Conservation (phyloP, 2,888 invertebrate genomes). For the Peribatodes rhomboidaria region DNA sequence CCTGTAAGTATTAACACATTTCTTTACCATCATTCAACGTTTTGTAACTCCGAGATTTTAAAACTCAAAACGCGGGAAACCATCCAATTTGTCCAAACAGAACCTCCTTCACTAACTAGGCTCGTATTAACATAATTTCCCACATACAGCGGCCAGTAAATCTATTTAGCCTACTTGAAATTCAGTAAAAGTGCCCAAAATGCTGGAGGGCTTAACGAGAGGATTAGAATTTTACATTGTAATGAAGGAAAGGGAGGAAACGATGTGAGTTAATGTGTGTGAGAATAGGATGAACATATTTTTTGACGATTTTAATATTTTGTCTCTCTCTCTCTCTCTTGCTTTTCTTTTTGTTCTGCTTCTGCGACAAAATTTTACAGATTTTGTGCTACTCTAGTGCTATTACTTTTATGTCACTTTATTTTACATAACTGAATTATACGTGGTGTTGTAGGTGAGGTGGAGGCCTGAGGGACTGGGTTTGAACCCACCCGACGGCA, state of each 20-base stretch:
- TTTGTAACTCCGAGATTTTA: neutral
- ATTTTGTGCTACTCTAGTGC: too few species aligned
- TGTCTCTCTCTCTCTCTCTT: too few species aligned
- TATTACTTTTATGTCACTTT: too few species aligned
- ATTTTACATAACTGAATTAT: too few species aligned
- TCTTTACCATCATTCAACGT: neutral
- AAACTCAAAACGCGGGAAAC: conserved; percentile 1
- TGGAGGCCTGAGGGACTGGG: too few species aligned
- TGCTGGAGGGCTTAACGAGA: conserved; percentile 68
- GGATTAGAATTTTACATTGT: conserved; percentile 79
- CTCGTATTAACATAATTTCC: conserved; percentile 56
- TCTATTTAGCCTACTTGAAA: conserved; percentile 66
- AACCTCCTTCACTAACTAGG: conserved; percentile 53
- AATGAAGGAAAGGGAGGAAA: conserved; percentile 44
- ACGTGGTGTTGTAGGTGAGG: too few species aligned
- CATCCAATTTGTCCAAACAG: conserved; percentile 26
- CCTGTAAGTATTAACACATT: too few species aligned
- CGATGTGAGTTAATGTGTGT: conserved; percentile 9
- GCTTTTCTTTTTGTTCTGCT: too few species aligned
- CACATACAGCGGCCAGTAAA: conserved; percentile 57
- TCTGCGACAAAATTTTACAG: too few species aligned
- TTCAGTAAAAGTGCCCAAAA: conserved; percentile 66
- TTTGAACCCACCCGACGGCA: too few species aligned
- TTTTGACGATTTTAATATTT: too few species aligned
- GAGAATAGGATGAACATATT: neutral